phyloP scores from a whole-genome alignment of 92 coral and sea anemone genomes.

The Plumapathes pennacea region DNA sequence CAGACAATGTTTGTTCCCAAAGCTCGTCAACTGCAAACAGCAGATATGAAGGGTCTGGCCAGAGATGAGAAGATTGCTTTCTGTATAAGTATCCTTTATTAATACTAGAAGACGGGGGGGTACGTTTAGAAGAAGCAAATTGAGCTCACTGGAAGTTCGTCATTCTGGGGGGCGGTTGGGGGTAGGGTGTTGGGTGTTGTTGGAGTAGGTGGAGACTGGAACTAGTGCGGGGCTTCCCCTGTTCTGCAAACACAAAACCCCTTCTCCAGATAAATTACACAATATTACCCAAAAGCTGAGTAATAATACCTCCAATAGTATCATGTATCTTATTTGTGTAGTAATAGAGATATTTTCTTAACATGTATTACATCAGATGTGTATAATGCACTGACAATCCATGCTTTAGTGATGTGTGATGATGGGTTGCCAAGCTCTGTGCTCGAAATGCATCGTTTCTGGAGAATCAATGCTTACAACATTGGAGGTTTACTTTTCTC shows the following conservation, averaged over 20 bases:
- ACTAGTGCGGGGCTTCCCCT: too few species aligned
- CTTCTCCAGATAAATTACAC: too few species aligned
- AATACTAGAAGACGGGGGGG: not conserved
- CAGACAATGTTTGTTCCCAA: slow-evolving; percentile 44
- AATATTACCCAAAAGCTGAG: too few species aligned
- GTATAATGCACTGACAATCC: slow-evolving; percentile 90
- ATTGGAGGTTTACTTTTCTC: slow-evolving; percentile 71
- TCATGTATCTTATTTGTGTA: too few species aligned
- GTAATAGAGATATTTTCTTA: too few species aligned
- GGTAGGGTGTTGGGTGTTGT: too few species aligned
- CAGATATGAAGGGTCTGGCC: slow-evolving; percentile 36
- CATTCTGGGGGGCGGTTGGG: too few species aligned
- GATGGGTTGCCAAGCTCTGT: slow-evolving; percentile 74
- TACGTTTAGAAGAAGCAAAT: too few species aligned
- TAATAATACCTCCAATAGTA: too few species aligned
- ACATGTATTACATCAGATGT: slow-evolving; percentile 41
- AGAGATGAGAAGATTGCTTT: slow-evolving; percentile 69
- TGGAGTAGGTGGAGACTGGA: too few species aligned
- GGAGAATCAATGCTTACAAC: slow-evolving; percentile 73
- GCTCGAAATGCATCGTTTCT: slow-evolving; percentile 70
- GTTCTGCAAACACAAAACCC: too few species aligned
- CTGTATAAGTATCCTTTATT: slow-evolving; percentile 76
- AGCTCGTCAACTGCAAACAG: slow-evolving; percentile 43
- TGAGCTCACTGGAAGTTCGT: not conserved
- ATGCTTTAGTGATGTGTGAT: slow-evolving; percentile 68